Percentiles rank a stretch among this genome's conserved stretches.
These are phyloP conservation scores for Styela plicata DNA, from an alignment of 23 tunicate species.

Conservation along the genomic window DNA sequence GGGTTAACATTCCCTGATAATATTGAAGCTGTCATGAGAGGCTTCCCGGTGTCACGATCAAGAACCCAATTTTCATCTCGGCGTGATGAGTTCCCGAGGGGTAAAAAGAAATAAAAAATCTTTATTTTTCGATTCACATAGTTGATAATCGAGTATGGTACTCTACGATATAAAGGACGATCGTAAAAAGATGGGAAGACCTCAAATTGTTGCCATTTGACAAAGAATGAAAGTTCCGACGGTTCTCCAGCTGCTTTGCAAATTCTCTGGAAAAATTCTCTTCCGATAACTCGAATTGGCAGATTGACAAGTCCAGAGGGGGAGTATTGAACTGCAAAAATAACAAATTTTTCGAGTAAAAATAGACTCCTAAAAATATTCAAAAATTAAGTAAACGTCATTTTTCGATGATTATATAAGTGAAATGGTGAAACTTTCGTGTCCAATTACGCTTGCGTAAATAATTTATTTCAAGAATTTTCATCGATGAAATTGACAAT, in stretches of 20 bases:
- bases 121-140: slow-evolving; percentile 1
- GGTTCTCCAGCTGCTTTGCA: background rate
- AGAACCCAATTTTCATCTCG: background rate
- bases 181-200: background rate
- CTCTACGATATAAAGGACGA: background rate
- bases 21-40: background rate
- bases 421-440: too few relatives aligned
- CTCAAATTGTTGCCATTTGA: slow-evolving; percentile 16
- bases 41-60: background rate
- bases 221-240: background rate
- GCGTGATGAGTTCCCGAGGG: slow-evolving; percentile 14
- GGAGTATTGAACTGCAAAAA: background rate
- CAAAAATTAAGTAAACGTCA: too few relatives aligned
- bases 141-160: background rate
- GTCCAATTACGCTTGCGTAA: too few relatives aligned
- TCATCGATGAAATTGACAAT: too few relatives aligned
- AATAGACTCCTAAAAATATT: too few relatives aligned
- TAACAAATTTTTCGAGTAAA: too few relatives aligned
- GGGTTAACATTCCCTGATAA: slow-evolving; percentile 8
- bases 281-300: background rate
- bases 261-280: background rate
- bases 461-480: too few relatives aligned
- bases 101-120: background rate
- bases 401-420: too few relatives aligned
- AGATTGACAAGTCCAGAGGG: background rate